Evolutionary conservation across 2,797 vertebrate species (phyloP), one percentile per base, ranked within the genome.

Genomic region (Sebastolobus alascanus): DNA sequence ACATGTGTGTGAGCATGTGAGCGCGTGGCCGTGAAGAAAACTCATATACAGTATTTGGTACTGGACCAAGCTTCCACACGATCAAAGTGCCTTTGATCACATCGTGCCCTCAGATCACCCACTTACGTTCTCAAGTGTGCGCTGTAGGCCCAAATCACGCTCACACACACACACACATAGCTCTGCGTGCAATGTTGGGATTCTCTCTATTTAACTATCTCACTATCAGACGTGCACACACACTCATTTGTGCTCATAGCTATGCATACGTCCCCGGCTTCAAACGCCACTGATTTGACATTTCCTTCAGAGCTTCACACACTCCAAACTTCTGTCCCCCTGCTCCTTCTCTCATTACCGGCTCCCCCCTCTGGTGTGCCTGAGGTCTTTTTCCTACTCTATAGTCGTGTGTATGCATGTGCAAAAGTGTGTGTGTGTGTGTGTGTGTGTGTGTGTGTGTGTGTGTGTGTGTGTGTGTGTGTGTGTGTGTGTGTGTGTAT

Each of bases 71-170:
- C 83, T 79, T 79, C 64, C 70, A 59, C 72, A 77, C 2, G 76
- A 91, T 93, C 91, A 94, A 90, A 94, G 91, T 67, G 79, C 60
- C 91, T 93, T 94, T 95, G 92, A 94, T 93, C 90, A 91, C 89
- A 83, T 86, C 79, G 77, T 89, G 85, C 81, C 88, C 86, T 81
- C 78, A 86, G 79, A 90, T 90, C 85, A 87, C 71, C 71, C 79
- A 86, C 81, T 92, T 83, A 74, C 25, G 33, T 63, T 82, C 67
- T 58, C 54, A 79, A 87, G 83, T 78, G 33, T 88, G 79, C 22
- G 46, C 50, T 77, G 64, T 83, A 58, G 72, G 81, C 73, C 67
- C 14, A 77, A 46, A 77, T 72, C 68, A 84, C 25, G 7, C 64
- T 66, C 66, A 68, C 27, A 67, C 22, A 16, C 38, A 52, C 43